These are phyloP conservation scores for Piezodorus guildinii DNA, from an alignment of 1,140 invertebrate genomes.

Conservation along the genomic window DNA sequence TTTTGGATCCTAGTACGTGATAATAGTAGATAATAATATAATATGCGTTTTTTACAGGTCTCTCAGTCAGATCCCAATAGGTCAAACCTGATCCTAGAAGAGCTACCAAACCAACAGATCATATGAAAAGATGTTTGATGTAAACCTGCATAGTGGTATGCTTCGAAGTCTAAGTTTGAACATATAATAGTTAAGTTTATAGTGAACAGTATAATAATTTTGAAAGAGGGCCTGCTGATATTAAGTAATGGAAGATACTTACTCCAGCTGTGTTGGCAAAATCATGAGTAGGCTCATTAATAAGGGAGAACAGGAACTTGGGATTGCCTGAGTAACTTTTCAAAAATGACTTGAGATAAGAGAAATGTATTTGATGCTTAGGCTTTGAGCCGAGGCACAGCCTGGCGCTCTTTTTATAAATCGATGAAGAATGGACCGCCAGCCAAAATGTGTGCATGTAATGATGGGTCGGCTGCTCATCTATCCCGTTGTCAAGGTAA, in stretches of 20 bases:
- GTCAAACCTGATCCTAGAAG: too few species aligned
- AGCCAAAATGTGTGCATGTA: conserved; percentile 36
- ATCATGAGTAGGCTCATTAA: conserved; percentile 42
- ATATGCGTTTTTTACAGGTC: too few species aligned
- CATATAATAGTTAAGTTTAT: too few species aligned
- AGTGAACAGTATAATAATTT: too few species aligned
- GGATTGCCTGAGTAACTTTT: conserved; percentile 27
- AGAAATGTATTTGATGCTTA: conserved; percentile 40
- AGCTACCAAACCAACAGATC: too few species aligned
- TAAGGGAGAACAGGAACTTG: conserved; percentile 35
- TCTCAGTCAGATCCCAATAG: too few species aligned
- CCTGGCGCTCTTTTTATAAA: conserved; percentile 27
- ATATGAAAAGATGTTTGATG: too few species aligned
- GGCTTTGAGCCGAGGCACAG: conserved; percentile 40
- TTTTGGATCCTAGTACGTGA: too few species aligned
- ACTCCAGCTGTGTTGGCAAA: conserved; percentile 37
- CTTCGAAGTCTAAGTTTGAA: too few species aligned
- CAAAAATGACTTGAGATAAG: conserved; percentile 42
- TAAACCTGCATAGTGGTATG: too few species aligned
- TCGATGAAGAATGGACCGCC: conserved; percentile 28
- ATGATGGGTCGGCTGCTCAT: conserved; percentile 36
- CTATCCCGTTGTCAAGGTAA: conserved; percentile 34
- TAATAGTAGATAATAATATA: too few species aligned
- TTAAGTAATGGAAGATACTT: conserved; percentile 17
- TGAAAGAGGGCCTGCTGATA: too few species aligned